Percentiles rank a stretch among this genome's conserved stretches.
These are phyloP conservation scores for Acanthornis magna DNA, from an alignment of 2,797 vertebrate species.

Conservation along the genomic window DNA sequence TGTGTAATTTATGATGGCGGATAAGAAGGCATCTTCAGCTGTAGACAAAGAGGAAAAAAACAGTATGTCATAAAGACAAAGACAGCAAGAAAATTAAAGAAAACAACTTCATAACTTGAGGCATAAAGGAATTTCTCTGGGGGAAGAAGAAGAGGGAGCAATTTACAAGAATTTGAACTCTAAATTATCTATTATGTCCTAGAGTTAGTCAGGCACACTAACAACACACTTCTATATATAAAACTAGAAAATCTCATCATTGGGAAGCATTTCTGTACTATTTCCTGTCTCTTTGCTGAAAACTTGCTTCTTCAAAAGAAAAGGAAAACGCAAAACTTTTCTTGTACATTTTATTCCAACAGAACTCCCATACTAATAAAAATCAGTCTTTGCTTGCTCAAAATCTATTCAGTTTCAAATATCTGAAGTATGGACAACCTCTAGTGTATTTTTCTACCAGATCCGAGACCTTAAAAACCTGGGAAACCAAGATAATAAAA, in stretches of 20 bases:
- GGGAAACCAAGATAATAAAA: background rate
- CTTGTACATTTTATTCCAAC: background rate
- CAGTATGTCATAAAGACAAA: background rate
- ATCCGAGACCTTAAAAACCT: background rate
- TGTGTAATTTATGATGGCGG: slow-evolving; percentile 97
- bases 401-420: background rate
- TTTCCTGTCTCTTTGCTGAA: background rate
- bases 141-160: background rate
- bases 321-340: background rate
- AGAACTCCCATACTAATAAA: background rate
- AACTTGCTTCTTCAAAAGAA: background rate
- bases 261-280: background rate
- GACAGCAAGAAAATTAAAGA: background rate
- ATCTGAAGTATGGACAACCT: background rate
- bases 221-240: background rate
- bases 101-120: background rate
- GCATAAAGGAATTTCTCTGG: background rate
- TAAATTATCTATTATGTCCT: background rate
- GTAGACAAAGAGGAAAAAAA: background rate
- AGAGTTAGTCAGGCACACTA: background rate
- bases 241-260: background rate
- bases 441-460: background rate
- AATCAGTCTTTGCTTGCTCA: background rate
- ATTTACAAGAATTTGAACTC: background rate
- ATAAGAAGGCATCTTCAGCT: slow-evolving; percentile 98